Evolutionary conservation across 2,797 vertebrate species (phyloP), one percentile per base, ranked within the genome.

Genomic region (Cichlasoma orientale): DNA sequence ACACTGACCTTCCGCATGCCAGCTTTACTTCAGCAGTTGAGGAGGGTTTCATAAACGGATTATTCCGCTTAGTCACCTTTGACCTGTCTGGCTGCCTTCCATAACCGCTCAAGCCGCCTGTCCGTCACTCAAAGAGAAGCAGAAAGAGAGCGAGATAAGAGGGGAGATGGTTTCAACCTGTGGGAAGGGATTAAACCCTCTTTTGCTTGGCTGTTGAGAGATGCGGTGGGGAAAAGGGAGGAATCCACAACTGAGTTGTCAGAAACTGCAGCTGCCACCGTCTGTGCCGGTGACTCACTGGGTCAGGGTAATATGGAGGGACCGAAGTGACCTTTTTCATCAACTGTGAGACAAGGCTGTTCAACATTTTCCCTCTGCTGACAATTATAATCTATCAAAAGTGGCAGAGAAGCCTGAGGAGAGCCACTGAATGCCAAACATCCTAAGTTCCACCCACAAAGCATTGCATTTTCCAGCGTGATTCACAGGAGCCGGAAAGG

Each of bases 11-110:
- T 91, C 88, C 86, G 52, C 19, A 80, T 58, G 63, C 84, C 84
- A 85, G 89, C 90, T 92, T 90, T 86, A 72, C 88, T 89, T 85
- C 76, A 79, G 85, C 82, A 56, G 47, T 44, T 74, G 84, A 84
- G 84, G 74, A 89, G 79, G 81, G 86, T 88, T 93, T 95, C 91
- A 94, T 92, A 91, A 93, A 94, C 80, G 88, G 89, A 93, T 95
- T 95, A 94, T 93, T 92, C 79, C 13, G 58, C 82, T 90, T 80
- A 69, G 55, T 90, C 89, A 94, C 93, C 94, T 94, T 86, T 92
- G 90, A 90, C 91, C 93, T 78, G 70, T 75, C 85, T 85, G 90
- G 78, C 78, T 70, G 81, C 75, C 72, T 86, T 87, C 77, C 80
- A 84, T 81, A 80, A 90, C 50, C 23, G 74, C 89, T 91, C 87